Evolutionary conservation across 2,888 invertebrate genomes (phyloP).

Genomic region (Cryptophagus acutangulus): DNA sequence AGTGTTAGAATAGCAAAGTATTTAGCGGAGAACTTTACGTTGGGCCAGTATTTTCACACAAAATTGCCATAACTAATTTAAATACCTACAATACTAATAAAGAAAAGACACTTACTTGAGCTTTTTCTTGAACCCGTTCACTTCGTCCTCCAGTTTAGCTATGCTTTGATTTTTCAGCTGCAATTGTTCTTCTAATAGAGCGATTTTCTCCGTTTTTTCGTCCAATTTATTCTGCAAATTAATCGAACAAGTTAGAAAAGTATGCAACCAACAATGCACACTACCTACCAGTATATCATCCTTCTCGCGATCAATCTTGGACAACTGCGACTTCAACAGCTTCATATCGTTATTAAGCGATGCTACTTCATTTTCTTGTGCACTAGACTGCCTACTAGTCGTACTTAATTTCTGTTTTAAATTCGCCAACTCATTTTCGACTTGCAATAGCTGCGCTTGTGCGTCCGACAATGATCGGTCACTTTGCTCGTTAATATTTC

Average conservation of each 20-base stretch:
- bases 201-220: conserved; percentile 65
- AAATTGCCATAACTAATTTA: background rate
- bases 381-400: conserved; percentile 25
- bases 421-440: conserved; percentile 60
- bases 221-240: conserved; percentile 53
- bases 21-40: conserved; percentile 51
- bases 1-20: conserved; percentile 61
- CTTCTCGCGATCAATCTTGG: conserved; percentile 66
- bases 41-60: too few species aligned
- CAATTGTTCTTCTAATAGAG: conserved; percentile 61
- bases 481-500: conserved; percentile 71
- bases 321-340: conserved; percentile 58
- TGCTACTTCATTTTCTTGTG: conserved; percentile 56
- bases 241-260: background rate
- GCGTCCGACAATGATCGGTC: conserved; percentile 66
- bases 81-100: background rate
- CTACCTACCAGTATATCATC: conserved; percentile 57
- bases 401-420: conserved; percentile 50
- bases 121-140: conserved; percentile 56
- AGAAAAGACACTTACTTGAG: conserved; percentile 45
- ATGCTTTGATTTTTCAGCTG: conserved; percentile 56
- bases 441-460: conserved; percentile 60
- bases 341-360: conserved; percentile 60
- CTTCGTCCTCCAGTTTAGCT: conserved; percentile 52
- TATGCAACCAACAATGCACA: conserved; percentile 7